Base-by-base conservation (phyloP, 2,888 invertebrate genomes). In the Aelia acuminata region DNA sequence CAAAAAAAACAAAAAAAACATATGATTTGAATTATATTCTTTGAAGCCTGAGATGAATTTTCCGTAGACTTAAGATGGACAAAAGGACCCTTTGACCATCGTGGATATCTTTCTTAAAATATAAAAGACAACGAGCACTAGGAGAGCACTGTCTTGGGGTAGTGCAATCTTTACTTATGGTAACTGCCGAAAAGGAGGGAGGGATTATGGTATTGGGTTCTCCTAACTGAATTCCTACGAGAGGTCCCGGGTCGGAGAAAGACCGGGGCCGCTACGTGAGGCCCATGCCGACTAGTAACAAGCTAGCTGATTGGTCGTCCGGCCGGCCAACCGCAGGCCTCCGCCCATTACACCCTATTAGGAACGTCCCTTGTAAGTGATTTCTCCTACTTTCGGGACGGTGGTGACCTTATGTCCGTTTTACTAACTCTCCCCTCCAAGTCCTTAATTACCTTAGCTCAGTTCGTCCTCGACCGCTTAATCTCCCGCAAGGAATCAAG, bases 301-400 rank as follows among this genome's bases (percentile, higher is more conserved):
- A 86, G 87, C 43, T 26, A 57, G 57, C 87, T 87, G 87, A 87
- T 87, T 87, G 87, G 87, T 48, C 75, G 35, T 31, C 43, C 48
- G 39, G 86, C 63, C 57, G 86, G 63, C 86, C 86, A 86, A 86
- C 86, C 86, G 39, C 86, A 63, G 87, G 13, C 18, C 87, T 31
- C 87, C 87, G 13, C 70, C 70, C 87, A 87, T 87, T 87, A 87
- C 87, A 63, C 70, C 87, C 87, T 87, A 87, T 87, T 87, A 87
- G 87, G 31, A 48, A 31, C 31, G 47, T 39, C 87, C 87, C 75
- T 86, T 87, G 75, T 87, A 87, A 87, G 87, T 87, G 87, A 87
- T 87, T 87, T 87, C 87, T 87, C 85, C 53, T 85, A 85, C 53
- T 85, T 85, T 85, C 53, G 13, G 31, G 53, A 26, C 31, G 35